Evolutionary conservation across 2,113 vertebrate genomes (phyloP).

Genomic region (Neotoma lepida): DNA sequence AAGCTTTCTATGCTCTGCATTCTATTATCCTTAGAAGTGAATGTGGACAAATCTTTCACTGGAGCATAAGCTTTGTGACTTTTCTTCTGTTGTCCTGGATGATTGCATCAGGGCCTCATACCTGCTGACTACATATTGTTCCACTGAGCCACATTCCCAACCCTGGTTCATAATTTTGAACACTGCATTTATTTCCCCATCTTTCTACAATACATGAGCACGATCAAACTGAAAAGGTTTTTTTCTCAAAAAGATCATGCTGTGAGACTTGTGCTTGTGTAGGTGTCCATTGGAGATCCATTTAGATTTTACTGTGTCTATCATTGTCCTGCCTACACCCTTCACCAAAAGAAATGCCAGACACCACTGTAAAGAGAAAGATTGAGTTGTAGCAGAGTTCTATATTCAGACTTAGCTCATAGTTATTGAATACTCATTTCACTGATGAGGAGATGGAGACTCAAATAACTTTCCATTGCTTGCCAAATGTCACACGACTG

Average conservation of each 20-base stretch:
- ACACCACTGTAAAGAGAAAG: not conserved
- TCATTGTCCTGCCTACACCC: not conserved
- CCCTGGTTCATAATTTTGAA: slow-evolving; percentile 2
- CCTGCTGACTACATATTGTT: not conserved
- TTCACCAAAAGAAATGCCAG: not conserved
- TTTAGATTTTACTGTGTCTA: not conserved
- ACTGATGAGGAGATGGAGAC: slow-evolving; percentile 71
- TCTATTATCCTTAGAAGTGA: slow-evolving; percentile 34
- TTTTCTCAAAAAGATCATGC: not conserved
- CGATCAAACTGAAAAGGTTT: not conserved
- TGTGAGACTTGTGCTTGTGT: not conserved
- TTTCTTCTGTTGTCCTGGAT: not conserved
- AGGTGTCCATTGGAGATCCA: not conserved
- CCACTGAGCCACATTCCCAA: not conserved
- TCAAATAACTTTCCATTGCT: slow-evolving; percentile 69
- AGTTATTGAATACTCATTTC: slow-evolving; percentile 69
- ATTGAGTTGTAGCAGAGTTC: slow-evolving; percentile 23
- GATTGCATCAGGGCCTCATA: not conserved
- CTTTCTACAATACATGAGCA: not conserved
- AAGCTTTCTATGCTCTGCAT: slow-evolving; percentile 3
- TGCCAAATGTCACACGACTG: slow-evolving; percentile 73
- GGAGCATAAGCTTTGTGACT: not conserved
- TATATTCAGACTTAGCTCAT: slow-evolving; percentile 66
- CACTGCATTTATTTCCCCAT: slow-evolving; percentile 19
- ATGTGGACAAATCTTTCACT: not conserved